Evolutionary conservation across 2,888 invertebrate genomes (phyloP).

Genomic region (Acanthacorydalis orientalis): DNA sequence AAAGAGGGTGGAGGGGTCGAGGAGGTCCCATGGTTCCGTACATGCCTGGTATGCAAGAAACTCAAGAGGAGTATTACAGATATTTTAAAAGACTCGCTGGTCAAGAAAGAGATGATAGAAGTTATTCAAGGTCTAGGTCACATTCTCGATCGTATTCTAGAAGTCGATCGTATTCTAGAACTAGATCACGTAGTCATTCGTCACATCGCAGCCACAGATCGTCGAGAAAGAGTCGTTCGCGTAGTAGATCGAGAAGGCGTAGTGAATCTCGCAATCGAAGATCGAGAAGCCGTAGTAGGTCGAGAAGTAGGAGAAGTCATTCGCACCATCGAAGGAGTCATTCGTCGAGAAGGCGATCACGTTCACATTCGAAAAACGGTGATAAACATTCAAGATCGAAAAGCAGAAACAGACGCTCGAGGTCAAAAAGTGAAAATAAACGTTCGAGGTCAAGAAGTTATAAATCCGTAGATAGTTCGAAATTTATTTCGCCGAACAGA

Average conservation of each 20-base stretch:
- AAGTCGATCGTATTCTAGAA: conserved; percentile 14
- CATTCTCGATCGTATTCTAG: conserved; percentile 17
- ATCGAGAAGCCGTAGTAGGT: conserved; percentile 1
- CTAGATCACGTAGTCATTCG: conserved; percentile 21
- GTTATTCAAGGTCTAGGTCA: conserved; percentile 15
- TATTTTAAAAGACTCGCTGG: conserved; percentile 43
- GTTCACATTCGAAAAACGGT: conserved; percentile 9
- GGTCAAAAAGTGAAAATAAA: conserved; percentile 11
- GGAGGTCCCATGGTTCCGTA: conserved; percentile 6
- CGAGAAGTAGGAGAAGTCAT: conserved; percentile 13
- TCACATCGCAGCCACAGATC: conserved; percentile 11
- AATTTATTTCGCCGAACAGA: conserved; percentile 21
- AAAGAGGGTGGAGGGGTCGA: conserved; percentile 16
- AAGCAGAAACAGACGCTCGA: conserved; percentile 10
- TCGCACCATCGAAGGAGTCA: conserved; percentile 14
- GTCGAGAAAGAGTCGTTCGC: conserved; percentile 14
- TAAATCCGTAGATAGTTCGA: conserved; percentile 21
- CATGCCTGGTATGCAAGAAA: conserved; percentile 12
- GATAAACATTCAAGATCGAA: conserved; percentile 6
- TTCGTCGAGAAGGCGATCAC: conserved; percentile 11
- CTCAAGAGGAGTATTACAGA: conserved; percentile 31
- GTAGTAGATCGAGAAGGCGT: conserved; percentile 8
- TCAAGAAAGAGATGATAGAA: conserved; percentile 30
- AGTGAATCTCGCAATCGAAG: background rate
- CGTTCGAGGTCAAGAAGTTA: conserved; percentile 14